These are phyloP conservation scores for Orchestes rusci DNA, from an alignment of 2,888 invertebrate genomes.

Conservation along the genomic window DNA sequence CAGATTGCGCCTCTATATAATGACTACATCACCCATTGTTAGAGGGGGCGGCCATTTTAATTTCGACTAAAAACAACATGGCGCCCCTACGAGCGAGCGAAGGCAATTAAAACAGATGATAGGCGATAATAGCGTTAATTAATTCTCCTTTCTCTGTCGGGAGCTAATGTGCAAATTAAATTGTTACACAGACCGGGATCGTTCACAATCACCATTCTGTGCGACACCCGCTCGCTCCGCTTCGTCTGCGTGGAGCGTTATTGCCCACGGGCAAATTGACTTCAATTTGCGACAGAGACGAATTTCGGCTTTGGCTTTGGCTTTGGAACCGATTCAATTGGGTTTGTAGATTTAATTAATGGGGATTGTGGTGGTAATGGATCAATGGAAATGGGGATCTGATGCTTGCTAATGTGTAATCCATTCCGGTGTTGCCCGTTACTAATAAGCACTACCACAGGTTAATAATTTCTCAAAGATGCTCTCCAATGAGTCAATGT, in stretches of 20 bases:
- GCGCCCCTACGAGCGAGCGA: slow-evolving; percentile 36
- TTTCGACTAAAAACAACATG: slow-evolving; percentile 47
- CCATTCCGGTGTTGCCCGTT: too few species aligned
- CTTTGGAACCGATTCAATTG: too few species aligned
- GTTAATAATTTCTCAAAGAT: too few species aligned
- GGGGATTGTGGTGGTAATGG: too few species aligned
- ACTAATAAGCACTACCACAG: too few species aligned
- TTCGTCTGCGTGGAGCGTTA: slow-evolving; percentile 1
- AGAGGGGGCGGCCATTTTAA: slow-evolving; percentile 45
- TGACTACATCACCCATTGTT: slow-evolving; percentile 43
- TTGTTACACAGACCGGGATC: slow-evolving; percentile 44
- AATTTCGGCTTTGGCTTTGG: too few species aligned
- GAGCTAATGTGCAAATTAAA: slow-evolving; percentile 48
- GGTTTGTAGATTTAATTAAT: too few species aligned
- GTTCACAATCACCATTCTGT: slow-evolving; percentile 36
- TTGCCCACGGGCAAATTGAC: slow-evolving; percentile 4
- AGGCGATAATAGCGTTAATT: slow-evolving; percentile 49
- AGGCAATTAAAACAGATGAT: slow-evolving; percentile 49
- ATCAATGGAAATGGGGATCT: too few species aligned
- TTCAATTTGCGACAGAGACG: too few species aligned
- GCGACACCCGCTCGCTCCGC: slow-evolving; percentile 4
- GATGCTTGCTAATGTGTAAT: too few species aligned
- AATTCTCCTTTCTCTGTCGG: slow-evolving; percentile 47
- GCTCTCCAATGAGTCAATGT: too few species aligned
- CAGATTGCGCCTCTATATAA: slow-evolving; percentile 45